Base-by-base conservation (phyloP, 2,797 vertebrate species). In the Melanogrammus aeglefinus region DNA sequence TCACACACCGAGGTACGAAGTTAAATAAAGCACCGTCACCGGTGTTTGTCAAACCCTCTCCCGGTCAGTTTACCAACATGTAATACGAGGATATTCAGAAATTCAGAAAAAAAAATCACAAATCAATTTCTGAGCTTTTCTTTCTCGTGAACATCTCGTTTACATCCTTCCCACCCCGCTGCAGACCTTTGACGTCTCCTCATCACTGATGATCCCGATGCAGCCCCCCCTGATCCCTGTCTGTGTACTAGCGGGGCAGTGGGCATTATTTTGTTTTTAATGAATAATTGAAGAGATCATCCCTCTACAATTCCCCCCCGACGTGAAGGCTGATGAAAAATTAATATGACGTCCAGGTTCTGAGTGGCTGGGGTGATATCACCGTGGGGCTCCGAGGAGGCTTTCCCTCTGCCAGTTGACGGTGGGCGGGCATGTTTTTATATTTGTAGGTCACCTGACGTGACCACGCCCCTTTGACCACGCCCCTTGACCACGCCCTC, bases 281-380 rank as follows among this genome's bases (percentile, higher is more conserved):
- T 93, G 80, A 93, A 94, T 94, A 90, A 92, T 94, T 92, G 75
- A 94, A 82, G 79, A 86, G 86, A 87, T 87, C 85, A 79, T 78
- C 82, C 82, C 82, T 78, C 63, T 76, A 72, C 86, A 82, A 77
- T 85, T 87, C 83, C 76, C 82, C 82, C 84, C 79, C 76, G 86
- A 84, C 76, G 84, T 85, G 83, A 89, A 84, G 83, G 84, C 36
- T 82, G 74, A 90, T 91, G 83, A 90, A 90, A 91, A 90, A 90
- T 90, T 78, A 75, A 92, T 86, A 44, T 77, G 84, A 87, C 85
- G 86, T 83, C 76, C 74, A 75, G 57, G 29, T 84, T 87, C 82
- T 80, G 81, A 87, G 80, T 86, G 86, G 85, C 85, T 86, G 85
- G 82, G 76, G 82, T 79, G 77, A 35, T 82, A 85, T 86, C 79